Evolutionary conservation across 2,113 vertebrate species (phyloP), one percentile per base, ranked within the genome.

Genomic region (Phrynosoma blainvillii): DNA sequence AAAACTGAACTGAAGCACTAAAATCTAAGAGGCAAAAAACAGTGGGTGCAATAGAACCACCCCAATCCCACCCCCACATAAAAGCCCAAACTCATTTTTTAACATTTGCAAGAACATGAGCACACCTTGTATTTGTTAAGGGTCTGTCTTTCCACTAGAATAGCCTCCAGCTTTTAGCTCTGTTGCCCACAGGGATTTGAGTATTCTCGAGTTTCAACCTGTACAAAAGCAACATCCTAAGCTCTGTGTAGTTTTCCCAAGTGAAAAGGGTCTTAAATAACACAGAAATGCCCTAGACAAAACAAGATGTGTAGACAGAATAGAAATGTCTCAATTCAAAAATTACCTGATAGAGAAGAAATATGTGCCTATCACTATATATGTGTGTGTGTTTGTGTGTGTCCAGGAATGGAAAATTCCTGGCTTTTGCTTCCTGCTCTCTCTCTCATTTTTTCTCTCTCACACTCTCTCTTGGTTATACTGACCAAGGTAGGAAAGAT

Each of bases 401-500:
- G 96, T 94, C 90, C 88, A 94, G 94, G 95, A 96, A 96, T 95
- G 96, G 96, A 97, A 97, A 97, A 97, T 96, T 97, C 95, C 90
- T 95, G 91, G 75, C 56, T 89, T 92, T 92, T 0, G 84, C 96
- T 96, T 96, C 95, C 94, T 95, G 94, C 92, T 95, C 95, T 95
- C 59, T 32, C 36, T 11, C 71, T 73, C 36, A 36, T 36, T 36
- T 36, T 3, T 27, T 32, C 71, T 73, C 96, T 96, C 96, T 94
- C 95, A 93, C 91, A 94, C 95, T 95, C 65, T 66, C 40, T 16
- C 74, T 76, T 95, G 96, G 92, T 94, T 93, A 93, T 94, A 93
- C 93, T 97, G 96, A 97, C 93, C 95, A 96, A 97, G 96, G 96
- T 96, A 96, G 96, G 96, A 97, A 96, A 96, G 96, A 97, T 97